Percentiles rank a stretch among this genome's conserved stretches.
Evolutionary conservation across 2,888 invertebrate species (phyloP).

Genomic region (Furcula furcula): DNA sequence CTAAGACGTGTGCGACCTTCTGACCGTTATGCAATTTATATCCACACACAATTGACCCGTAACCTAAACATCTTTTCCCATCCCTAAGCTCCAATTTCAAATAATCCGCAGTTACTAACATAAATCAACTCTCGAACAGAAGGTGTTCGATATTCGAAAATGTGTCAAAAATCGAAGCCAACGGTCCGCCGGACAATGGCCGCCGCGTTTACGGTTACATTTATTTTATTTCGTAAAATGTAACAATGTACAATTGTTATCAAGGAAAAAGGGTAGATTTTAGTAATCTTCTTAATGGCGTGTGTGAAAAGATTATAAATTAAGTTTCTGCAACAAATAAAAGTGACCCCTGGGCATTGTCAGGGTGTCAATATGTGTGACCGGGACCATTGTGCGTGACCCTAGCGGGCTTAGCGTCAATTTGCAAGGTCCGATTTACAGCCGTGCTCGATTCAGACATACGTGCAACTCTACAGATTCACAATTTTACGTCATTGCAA

Average conservation of each 20-base stretch:
- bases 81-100: slow-evolving; percentile 49
- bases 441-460: slow-evolving; percentile 57
- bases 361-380: slow-evolving; percentile 81
- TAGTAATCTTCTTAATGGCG: slow-evolving; percentile 81
- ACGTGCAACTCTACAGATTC: slow-evolving; percentile 49
- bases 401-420: slow-evolving; percentile 72
- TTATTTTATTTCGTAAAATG: slow-evolving; percentile 71
- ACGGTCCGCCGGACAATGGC: slow-evolving; percentile 64
- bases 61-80: slow-evolving; percentile 65
- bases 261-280: slow-evolving; percentile 78
- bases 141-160: slow-evolving; percentile 64
- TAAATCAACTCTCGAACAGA: slow-evolving; percentile 74
- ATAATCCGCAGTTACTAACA: slow-evolving; percentile 57
- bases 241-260: slow-evolving; percentile 78
- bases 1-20: slow-evolving; percentile 65
- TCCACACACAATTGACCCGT: slow-evolving; percentile 68
- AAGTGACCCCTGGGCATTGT: slow-evolving; percentile 80
- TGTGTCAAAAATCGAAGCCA: slow-evolving; percentile 70
- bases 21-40: slow-evolving; percentile 68
- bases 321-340: slow-evolving; percentile 82
- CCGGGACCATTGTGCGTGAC: slow-evolving; percentile 75
- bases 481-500: slow-evolving; percentile 46
- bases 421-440: slow-evolving; percentile 69
- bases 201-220: slow-evolving; percentile 59
- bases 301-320: slow-evolving; percentile 83